Base-by-base conservation (phyloP, 2,888 invertebrate species). In the Aphelenchoides bicaudatus region DNA sequence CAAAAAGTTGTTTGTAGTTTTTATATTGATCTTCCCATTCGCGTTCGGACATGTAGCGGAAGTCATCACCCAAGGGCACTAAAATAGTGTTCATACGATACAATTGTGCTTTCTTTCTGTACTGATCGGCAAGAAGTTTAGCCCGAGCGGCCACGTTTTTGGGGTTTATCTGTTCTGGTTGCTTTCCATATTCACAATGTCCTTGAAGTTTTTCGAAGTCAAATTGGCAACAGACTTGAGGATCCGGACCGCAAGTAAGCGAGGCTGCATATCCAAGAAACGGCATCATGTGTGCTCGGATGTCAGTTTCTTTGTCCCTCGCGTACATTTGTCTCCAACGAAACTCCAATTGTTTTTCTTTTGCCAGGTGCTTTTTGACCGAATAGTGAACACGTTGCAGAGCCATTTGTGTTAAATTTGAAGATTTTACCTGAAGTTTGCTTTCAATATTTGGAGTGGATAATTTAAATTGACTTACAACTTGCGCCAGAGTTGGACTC, bases 201-300 rank as follows among this genome's bases (percentile, higher is more conserved):
- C 1, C 88, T 88, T 77, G 90, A 23, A 56, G 34, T 23, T 65
- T 47, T 23, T 68, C 62, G 65, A 98, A 98, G 82, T 98, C 98
- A 81, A 96, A 98, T 81, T 96, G 96, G 79, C 96, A 98, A 80
- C 96, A 96, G 29, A 88, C 83, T 82, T 87, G 30, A 93, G 92
- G 92, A 82, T 98, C 92, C 0, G 98, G 98, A 0, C 98, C 98
- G 80, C 98, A 99, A 0, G 96, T 92, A 79, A 98, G 98, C 0
- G 98, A 96, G 6, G 48, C 61, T 78, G 98, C 96, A 73, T 98
- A 98, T 0, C 91, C 91, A 81, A 96, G 68, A 39, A 64, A 63
- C 27, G 66, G 69, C 21, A 98, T 94, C 87, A 94, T 86, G 79
- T 98, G 96, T 1, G 92, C 91, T 39, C 29, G 37, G 46, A 59